Evolutionary conservation across 53 echinoderm and acorn worm species (phyloP).

Genomic region (Pentamera pediparva): DNA sequence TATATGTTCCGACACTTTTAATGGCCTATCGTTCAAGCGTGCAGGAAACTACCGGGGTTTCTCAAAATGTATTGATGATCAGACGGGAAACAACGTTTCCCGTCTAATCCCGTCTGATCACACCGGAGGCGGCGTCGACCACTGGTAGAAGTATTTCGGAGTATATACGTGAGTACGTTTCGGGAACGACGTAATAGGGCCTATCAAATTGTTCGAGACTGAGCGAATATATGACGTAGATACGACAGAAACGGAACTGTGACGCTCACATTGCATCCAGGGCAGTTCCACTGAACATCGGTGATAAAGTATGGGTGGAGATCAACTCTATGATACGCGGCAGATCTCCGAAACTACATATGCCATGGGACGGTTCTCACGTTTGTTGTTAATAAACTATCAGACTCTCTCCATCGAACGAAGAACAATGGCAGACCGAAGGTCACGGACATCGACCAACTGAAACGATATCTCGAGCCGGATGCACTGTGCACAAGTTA

Average conservation of each 20-base stretch:
- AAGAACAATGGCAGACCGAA: not conserved
- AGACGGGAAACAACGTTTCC: conserved; percentile 27
- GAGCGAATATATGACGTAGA: not conserved
- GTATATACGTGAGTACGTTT: not conserved
- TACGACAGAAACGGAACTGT: not conserved
- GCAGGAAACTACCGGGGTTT: conserved; percentile 2
- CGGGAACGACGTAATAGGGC: not conserved
- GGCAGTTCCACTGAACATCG: not conserved
- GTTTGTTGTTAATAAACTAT: conserved; percentile 10
- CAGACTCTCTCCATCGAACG: conserved; percentile 5
- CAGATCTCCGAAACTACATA: conserved; percentile 37
- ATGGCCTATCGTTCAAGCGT: conserved; percentile 23
- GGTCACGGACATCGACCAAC: conserved; percentile 34
- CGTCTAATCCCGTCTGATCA: not conserved
- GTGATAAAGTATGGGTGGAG: conserved; percentile 14
- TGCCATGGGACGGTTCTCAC: conserved; percentile 32
- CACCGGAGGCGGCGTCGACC: not conserved
- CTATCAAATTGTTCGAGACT: not conserved
- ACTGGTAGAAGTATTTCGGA: not conserved
- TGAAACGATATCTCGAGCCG: conserved; percentile 26
- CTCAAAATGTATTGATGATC: conserved; percentile 1
- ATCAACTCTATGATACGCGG: not conserved
- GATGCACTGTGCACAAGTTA: not conserved
- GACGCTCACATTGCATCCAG: not conserved
- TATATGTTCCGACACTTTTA: conserved; percentile 4